These are phyloP conservation scores for Sebastes alutus DNA, from an alignment of 2,797 vertebrate species.

Conservation along the genomic window DNA sequence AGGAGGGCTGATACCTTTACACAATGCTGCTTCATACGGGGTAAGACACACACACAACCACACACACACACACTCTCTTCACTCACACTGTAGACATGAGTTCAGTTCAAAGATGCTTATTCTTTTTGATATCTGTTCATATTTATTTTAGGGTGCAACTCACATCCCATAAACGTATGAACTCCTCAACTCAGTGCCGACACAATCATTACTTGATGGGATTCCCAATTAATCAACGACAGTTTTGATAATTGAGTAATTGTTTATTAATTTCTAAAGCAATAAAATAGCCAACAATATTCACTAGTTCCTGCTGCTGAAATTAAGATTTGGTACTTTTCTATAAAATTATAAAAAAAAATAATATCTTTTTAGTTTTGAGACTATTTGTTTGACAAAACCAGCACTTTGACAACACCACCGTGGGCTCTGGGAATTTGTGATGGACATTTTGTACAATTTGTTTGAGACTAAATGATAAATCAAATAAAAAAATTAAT, in stretches of 20 bases:
- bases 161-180: neutral
- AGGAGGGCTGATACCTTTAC: slow-evolving; percentile 94
- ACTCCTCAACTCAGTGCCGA: neutral
- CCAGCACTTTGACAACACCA: neutral
- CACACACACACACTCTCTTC: neutral
- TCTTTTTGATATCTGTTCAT: neutral
- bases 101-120: neutral
- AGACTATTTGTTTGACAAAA: neutral
- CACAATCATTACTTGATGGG: neutral
- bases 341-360: neutral
- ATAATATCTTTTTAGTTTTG: neutral
- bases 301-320: neutral
- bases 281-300: neutral
- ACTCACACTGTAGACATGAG: neutral
- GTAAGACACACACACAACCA: slow-evolving; percentile 76
- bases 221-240: neutral
- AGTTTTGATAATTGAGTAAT: neutral
- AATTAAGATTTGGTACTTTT: neutral
- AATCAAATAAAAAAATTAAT: too few relatives aligned
- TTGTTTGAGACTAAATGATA: too few relatives aligned
- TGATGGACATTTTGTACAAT: too few relatives aligned
- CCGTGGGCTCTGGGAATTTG: too few relatives aligned
- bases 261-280: neutral
- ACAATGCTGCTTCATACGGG: slow-evolving; percentile 96
- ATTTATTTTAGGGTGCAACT: neutral